Evolutionary conservation across 2,888 invertebrate genomes (phyloP).

Genomic region (Netelia virgata): DNA sequence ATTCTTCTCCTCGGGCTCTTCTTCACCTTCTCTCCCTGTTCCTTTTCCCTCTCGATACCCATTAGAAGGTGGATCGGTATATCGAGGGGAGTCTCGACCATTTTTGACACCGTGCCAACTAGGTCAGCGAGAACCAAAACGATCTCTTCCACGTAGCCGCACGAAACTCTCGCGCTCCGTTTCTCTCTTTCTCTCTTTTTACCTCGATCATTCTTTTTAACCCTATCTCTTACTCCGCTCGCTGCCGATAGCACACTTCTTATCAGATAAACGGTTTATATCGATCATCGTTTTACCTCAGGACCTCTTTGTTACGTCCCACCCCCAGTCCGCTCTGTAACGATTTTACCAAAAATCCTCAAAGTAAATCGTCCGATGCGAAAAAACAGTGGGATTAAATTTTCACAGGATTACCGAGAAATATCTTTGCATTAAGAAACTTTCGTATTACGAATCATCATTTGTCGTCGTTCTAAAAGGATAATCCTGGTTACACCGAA

Average conservation of each 20-base stretch:
- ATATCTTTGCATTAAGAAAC: neutral
- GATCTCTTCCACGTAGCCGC: constrained; percentile 11
- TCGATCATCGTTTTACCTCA: constrained; percentile 47
- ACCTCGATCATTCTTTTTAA: constrained; percentile 8
- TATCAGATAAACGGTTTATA: constrained; percentile 50
- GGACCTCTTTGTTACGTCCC: neutral
- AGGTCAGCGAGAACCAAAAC: constrained; percentile 53
- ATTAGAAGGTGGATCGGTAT: constrained; percentile 39
- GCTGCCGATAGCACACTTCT: constrained; percentile 36
- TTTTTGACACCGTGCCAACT: constrained; percentile 69
- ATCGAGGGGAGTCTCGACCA: constrained; percentile 25
- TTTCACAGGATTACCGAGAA: neutral
- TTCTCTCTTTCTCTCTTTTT: constrained; percentile 28
- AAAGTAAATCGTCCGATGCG: neutral
- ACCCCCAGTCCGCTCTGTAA: neutral
- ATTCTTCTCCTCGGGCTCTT: constrained; percentile 11
- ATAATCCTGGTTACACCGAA: neutral
- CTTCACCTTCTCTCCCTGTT: constrained; percentile 12
- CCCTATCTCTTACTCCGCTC: neutral
- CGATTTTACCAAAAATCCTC: neutral
- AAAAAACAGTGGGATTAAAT: neutral
- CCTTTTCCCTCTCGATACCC: constrained; percentile 41
- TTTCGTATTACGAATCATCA: neutral
- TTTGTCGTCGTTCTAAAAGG: neutral
- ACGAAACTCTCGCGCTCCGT: constrained; percentile 2